A percentile compares a stretch with the other conserved stretches of the same genome.
These are phyloP conservation scores for Ips nitidus DNA, from an alignment of 1,140 invertebrate species.

Conservation along the genomic window DNA sequence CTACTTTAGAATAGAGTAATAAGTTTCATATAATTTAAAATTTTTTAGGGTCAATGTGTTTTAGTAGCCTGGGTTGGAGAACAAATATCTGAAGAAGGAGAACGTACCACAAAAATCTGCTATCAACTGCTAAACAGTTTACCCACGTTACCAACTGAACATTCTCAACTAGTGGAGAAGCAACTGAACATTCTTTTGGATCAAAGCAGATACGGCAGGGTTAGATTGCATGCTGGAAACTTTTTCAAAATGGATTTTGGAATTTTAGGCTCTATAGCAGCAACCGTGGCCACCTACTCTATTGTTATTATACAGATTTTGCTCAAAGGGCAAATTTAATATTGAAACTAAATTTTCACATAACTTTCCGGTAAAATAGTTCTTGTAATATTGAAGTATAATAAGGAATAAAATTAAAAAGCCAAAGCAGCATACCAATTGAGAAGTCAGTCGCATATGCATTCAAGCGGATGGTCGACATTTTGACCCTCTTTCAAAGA, in stretches of 20 bases:
- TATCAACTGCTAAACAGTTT: constrained; percentile 2
- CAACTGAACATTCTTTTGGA: constrained; percentile 12
- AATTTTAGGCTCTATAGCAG: constrained; percentile 12
- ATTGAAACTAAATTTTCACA: neutral
- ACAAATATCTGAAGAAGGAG: neutral
- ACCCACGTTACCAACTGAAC: neutral
- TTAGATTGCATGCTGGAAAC: constrained; percentile 8
- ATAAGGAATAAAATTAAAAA: no score
- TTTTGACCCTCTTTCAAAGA: no score
- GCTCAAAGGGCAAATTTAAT: constrained; percentile 24
- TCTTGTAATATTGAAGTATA: no score
- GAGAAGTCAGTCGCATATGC: no score
- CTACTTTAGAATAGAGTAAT: no score
- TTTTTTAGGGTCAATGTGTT: constrained; percentile 25
- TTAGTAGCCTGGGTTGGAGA: constrained; percentile 28
- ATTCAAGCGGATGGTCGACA: no score
- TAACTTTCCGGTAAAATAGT: no score
- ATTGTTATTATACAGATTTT: constrained; percentile 28
- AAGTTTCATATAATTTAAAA: no score
- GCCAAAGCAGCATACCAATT: no score
- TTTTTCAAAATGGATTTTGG: constrained; percentile 17
- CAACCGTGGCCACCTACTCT: constrained; percentile 23
- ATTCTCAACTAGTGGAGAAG: constrained; percentile 11
- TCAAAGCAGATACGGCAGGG: constrained; percentile 11
- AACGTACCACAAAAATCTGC: neutral